A percentile compares a stretch with the other conserved stretches of the same genome.
phyloP scores from a whole-genome alignment of 2,113 vertebrate genomes.

The Bagarius yarrelli region DNA sequence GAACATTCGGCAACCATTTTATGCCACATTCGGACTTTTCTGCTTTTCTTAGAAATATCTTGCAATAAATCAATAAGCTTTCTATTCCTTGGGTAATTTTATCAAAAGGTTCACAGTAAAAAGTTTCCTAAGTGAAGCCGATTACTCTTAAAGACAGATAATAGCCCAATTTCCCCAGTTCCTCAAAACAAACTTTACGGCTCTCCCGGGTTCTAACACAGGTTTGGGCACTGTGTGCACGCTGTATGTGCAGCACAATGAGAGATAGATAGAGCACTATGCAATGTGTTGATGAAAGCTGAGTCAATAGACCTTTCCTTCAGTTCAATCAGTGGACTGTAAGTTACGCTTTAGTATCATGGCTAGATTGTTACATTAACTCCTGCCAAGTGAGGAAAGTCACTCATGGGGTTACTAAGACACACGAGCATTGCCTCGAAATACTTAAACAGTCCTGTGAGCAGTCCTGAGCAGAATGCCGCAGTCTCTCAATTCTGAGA shows the following conservation, averaged over 20 bases:
- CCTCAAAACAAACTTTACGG: no score
- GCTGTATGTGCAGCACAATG: background rate
- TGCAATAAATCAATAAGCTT: conserved; percentile 51
- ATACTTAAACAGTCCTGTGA: conserved; percentile 47
- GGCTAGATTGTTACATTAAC: background rate
- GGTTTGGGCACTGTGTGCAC: background rate
- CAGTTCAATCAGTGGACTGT: conserved; percentile 15
- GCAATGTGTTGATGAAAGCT: background rate
- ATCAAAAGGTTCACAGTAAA: conserved; percentile 49
- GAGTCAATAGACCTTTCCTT: conserved; percentile 3
- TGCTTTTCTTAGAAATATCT: conserved; percentile 23
- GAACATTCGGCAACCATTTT: background rate
- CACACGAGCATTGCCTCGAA: conserved; percentile 40
- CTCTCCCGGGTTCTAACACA: no score
- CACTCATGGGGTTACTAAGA: conserved; percentile 5
- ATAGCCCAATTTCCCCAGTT: conserved; percentile 41
- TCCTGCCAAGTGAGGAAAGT: background rate
- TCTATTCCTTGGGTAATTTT: conserved; percentile 45
- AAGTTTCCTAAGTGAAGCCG: conserved; percentile 29
- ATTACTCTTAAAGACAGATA: conserved; percentile 39
- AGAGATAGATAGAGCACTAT: conserved; percentile 4
- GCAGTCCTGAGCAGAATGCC: conserved; percentile 48
- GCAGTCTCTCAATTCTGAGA: conserved; percentile 43
- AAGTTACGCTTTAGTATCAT: conserved; percentile 10
- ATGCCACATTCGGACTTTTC: background rate